Evolutionary conservation across 1,140 invertebrate species (phyloP).

Genomic region (Drosophila orena): DNA sequence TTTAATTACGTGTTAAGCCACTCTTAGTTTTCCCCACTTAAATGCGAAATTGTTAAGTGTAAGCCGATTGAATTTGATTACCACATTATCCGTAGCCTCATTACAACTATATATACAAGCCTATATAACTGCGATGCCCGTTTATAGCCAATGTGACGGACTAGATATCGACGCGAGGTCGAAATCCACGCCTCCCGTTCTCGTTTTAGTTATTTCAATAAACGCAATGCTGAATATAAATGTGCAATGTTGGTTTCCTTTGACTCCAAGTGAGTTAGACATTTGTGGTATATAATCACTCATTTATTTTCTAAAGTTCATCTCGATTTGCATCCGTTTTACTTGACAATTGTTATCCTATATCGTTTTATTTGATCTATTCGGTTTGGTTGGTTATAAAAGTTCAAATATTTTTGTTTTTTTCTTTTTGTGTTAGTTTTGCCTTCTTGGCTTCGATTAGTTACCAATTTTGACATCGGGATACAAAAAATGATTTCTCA

Average conservation of each 20-base stretch:
- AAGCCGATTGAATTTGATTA: conserved; percentile 20
- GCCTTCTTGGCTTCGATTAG: conserved; percentile 1
- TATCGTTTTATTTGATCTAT: conserved; percentile 17
- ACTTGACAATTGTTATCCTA: conserved; percentile 23
- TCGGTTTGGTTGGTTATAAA: conserved; percentile 73
- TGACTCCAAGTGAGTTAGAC: background rate
- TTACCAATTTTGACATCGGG: conserved; percentile 20
- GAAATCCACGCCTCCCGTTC: conserved; percentile 4
- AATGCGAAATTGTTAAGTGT: conserved; percentile 8
- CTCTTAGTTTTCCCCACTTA: conserved; percentile 9
- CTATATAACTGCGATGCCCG: conserved; percentile 11
- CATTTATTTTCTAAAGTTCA: conserved; percentile 69
- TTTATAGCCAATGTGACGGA: conserved; percentile 2
- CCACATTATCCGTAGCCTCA: conserved; percentile 30
- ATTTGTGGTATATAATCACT: conserved; percentile 73
- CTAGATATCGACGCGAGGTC: background rate
- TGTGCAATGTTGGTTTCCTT: background rate
- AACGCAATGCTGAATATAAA: conserved; percentile 31
- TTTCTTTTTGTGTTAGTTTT: background rate
- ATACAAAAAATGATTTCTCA: conserved; percentile 35
- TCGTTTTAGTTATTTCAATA: conserved; percentile 35
- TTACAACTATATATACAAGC: conserved; percentile 13
- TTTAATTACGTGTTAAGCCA: conserved; percentile 20
- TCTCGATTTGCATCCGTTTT: conserved; percentile 27
- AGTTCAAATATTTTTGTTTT: conserved; percentile 53